These are phyloP conservation scores for Phymorhynchus buccinoides DNA, from an alignment of 1,140 invertebrate genomes.

Conservation along the genomic window DNA sequence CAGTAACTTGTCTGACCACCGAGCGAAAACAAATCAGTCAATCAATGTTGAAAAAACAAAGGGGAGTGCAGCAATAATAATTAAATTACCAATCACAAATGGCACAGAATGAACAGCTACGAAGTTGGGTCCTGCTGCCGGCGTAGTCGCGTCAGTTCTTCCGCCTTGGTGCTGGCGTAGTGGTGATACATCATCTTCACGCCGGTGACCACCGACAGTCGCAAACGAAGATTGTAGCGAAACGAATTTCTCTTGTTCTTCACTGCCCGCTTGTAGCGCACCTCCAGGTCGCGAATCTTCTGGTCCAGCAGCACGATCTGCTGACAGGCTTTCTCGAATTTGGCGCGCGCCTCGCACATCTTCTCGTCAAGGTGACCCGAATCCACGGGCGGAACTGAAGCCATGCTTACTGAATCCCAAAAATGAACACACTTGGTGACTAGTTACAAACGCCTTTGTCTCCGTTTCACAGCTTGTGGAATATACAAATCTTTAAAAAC, in stretches of 20 bases:
- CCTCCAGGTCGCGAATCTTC: conserved; percentile 69
- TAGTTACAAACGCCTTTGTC: neutral
- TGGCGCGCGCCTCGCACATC: conserved; percentile 62
- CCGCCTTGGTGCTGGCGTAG: conserved; percentile 69
- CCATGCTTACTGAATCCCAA: neutral
- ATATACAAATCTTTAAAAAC: neutral
- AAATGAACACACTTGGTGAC: neutral
- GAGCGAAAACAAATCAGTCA: neutral
- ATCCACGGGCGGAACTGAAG: conserved; percentile 47
- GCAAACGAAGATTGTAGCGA: conserved; percentile 65
- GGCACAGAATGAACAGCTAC: neutral
- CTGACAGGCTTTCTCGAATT: conserved; percentile 69
- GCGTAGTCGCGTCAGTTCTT: conserved; percentile 59
- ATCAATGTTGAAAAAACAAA: neutral
- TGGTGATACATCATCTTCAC: conserved; percentile 73
- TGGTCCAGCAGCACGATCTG: conserved; percentile 68
- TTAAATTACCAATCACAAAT: neutral
- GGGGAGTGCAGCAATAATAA: neutral
- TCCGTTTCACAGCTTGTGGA: neutral
- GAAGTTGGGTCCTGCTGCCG: conserved; percentile 39
- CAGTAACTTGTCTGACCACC: too few species aligned
- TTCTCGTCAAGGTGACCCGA: conserved; percentile 63
- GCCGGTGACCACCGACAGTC: conserved; percentile 68
- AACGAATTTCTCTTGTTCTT: conserved; percentile 70
- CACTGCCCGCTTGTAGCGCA: conserved; percentile 66